Evolutionary conservation across 2,888 invertebrate genomes (phyloP), one percentile per base, ranked within the genome.

Genomic region (Antitype chi): DNA sequence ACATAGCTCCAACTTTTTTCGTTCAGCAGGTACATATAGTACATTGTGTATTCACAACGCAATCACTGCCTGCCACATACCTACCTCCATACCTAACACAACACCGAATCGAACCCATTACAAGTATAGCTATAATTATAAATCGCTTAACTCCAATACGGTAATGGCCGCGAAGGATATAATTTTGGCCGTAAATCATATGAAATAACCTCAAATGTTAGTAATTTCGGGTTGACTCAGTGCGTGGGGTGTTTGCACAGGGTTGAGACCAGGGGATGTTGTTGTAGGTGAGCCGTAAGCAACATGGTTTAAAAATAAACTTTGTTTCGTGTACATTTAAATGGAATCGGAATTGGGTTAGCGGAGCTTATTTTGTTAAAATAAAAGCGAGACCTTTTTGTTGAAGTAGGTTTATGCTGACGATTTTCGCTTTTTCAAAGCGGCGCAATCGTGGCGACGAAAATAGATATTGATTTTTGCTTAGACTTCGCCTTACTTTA

Each of bases 151-250:
- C 87, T 85, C 81, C 71, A 78, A 82, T 78, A 70, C 79, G 66
- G 77, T 76, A 85, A 84, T 80, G 86, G 73, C 82, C 71, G 79
- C 82, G 87, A 85, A 89, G 85, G 83, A 85, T 87, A 89, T 88
- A 86, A 88, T 89, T 89, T 88, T 86, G 83, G 84, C 86, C 89
- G 92, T 95, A 95, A 94, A 95, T 95, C 95, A 95, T 87, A 81
- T 76, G 88, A 87, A 93, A 94, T 91, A 88, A 91, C 90, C 90
- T 87, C 78, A 92, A 94, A 95, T 94, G 92, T 91, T 91, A 91
- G 92, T 94, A 91, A 94, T 94, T 94, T 91, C 83, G 88, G 82
- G 82, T 78, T 80, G 76, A 76, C 84, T 67, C 79, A 78, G 78
- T 78, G 75, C 74, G 64, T 79, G 84, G 80, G 81, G 72, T 77